phyloP scores from a whole-genome alignment of 2,888 invertebrate species.

The Apeira syringaria region DNA sequence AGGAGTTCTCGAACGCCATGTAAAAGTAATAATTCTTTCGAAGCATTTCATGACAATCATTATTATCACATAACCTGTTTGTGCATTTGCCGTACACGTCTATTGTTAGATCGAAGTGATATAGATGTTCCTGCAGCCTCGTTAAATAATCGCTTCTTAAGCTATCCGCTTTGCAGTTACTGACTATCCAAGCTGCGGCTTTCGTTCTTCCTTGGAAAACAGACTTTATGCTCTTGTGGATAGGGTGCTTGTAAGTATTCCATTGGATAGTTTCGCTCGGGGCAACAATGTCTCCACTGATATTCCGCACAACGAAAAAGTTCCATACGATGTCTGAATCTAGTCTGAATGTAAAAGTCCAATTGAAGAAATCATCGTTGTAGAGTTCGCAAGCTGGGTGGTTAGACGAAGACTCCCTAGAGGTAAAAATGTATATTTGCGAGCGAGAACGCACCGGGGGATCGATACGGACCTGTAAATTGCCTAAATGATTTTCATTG shows the following conservation, averaged over 20 bases:
- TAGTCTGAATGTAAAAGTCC: slow-evolving; percentile 59
- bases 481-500: slow-evolving; percentile 33
- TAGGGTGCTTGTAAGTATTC: slow-evolving; percentile 25
- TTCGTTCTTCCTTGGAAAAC: slow-evolving; percentile 46
- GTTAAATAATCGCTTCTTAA: slow-evolving; percentile 47
- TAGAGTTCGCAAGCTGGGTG: slow-evolving; percentile 50
- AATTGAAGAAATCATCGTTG: slow-evolving; percentile 57
- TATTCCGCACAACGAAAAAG: slow-evolving; percentile 50
- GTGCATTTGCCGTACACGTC: slow-evolving; percentile 54
- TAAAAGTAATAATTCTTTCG: slow-evolving; percentile 57
- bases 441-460: slow-evolving; percentile 1
- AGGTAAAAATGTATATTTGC: slow-evolving; percentile 52
- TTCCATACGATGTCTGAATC: slow-evolving; percentile 58
- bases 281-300: slow-evolving; percentile 42
- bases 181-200: slow-evolving; percentile 57
- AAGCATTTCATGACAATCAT: slow-evolving; percentile 43
- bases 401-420: slow-evolving; percentile 45
- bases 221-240: slow-evolving; percentile 34
- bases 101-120: slow-evolving; percentile 46
- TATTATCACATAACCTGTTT: slow-evolving; percentile 35
- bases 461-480: slow-evolving; percentile 14
- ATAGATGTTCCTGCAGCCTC: slow-evolving; percentile 52
- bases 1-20: slow-evolving; percentile 61
- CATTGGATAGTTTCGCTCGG: slow-evolving; percentile 42
- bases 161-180: slow-evolving; percentile 44